A percentile compares a stretch with the other conserved stretches of the same genome.
These are phyloP conservation scores for Macaca nemestrina DNA, from an alignment of 2,113 vertebrate species.

Conservation along the genomic window DNA sequence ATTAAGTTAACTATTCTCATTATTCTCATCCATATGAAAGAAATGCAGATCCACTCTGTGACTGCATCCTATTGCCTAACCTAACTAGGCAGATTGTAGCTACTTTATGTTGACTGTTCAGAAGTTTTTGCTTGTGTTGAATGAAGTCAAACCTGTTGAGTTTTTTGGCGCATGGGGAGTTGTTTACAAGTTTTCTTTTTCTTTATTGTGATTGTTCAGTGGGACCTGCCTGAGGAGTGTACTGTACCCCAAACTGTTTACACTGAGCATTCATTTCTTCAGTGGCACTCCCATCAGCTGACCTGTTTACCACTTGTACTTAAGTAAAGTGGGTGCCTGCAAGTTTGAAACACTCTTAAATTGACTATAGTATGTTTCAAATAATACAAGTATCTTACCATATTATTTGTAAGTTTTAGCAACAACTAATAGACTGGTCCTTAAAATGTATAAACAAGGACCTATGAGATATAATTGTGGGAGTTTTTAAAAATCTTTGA, in stretches of 20 bases:
- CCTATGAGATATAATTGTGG: not conserved
- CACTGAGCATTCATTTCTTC: not conserved
- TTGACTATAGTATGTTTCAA: not conserved
- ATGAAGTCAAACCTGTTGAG: slow-evolving; percentile 6
- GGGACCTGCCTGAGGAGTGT: not conserved
- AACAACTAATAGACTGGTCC: not conserved
- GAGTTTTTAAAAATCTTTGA: not conserved
- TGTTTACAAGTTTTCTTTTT: slow-evolving; percentile 53
- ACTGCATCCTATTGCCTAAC: not conserved
- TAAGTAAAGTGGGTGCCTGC: not conserved
- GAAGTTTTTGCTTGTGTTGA: slow-evolving; percentile 67
- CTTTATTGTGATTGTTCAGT: slow-evolving; percentile 11
- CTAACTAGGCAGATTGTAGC: not conserved
- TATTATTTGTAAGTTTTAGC: not conserved
- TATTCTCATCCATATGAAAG: slow-evolving; percentile 16
- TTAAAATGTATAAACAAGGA: not conserved
- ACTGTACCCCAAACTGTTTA: not conserved
- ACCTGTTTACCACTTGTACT: not conserved
- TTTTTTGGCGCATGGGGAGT: not conserved
- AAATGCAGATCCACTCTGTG: not conserved
- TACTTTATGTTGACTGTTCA: slow-evolving; percentile 15
- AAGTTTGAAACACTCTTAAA: not conserved
- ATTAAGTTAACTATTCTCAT: not conserved
- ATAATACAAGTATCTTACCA: not conserved
- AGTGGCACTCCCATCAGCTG: not conserved